Evolutionary conservation across 2,888 invertebrate genomes (phyloP).

Genomic region (Leptinotarsa rubiginosa): DNA sequence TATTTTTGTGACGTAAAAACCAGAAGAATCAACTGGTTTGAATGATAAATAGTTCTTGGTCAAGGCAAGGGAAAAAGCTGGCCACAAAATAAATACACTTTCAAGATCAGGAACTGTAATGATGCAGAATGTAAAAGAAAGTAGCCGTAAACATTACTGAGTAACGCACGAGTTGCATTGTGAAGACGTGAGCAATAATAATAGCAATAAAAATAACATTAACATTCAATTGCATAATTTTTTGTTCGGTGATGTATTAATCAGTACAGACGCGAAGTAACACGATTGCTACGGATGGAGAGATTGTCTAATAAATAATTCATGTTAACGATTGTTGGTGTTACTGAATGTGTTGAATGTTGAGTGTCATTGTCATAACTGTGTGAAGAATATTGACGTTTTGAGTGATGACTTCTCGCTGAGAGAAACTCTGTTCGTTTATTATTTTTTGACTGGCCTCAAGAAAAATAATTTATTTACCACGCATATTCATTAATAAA

Average conservation of each 20-base stretch:
- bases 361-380: neutral
- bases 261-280: slow-evolving; percentile 23
- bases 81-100: slow-evolving; percentile 29
- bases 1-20: slow-evolving; percentile 4
- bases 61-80: slow-evolving; percentile 3
- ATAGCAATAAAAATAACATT: slow-evolving; percentile 32
- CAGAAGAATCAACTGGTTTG: slow-evolving; percentile 3
- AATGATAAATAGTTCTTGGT: slow-evolving; percentile 19
- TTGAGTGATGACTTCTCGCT: too few species aligned
- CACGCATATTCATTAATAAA: too few species aligned
- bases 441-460: too few species aligned
- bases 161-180: slow-evolving; percentile 33
- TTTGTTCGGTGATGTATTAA: slow-evolving; percentile 31
- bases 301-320: slow-evolving; percentile 5
- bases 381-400: too few species aligned
- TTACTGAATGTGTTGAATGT: neutral
- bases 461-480: too few species aligned
- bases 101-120: slow-evolving; percentile 9
- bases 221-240: slow-evolving; percentile 28
- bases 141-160: slow-evolving; percentile 28
- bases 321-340: slow-evolving; percentile 15
- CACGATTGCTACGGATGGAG: slow-evolving; percentile 11
- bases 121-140: slow-evolving; percentile 31
- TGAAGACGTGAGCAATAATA: slow-evolving; percentile 33
- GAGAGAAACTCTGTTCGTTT: too few species aligned